phyloP scores from a whole-genome alignment of 2,113 vertebrate genomes.

The Collichthys lucidus region DNA sequence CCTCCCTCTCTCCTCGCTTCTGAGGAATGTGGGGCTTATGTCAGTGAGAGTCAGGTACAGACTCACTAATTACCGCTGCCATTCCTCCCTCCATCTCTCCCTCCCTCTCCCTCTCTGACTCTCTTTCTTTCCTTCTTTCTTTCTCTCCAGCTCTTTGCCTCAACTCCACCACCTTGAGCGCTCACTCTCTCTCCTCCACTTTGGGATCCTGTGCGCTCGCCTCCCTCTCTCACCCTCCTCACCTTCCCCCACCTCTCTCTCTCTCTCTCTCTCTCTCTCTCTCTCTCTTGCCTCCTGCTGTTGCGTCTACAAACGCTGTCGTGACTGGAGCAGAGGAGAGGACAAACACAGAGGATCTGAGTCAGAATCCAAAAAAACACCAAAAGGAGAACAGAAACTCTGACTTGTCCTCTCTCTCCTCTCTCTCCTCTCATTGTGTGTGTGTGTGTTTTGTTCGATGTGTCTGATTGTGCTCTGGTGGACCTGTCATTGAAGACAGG shows the following conservation, averaged over 20 bases:
- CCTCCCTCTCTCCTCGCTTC: constrained; percentile 70
- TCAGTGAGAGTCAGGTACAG: constrained; percentile 87
- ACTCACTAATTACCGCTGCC: constrained; percentile 84
- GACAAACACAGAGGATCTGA: constrained; percentile 77
- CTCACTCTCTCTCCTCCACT: constrained; percentile 66
- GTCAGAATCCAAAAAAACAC: constrained; percentile 73
- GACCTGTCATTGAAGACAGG: constrained; percentile 74
- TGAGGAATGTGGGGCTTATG: constrained; percentile 88
- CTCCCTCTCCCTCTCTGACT: constrained; percentile 7
- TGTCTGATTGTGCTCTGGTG: constrained; percentile 54
- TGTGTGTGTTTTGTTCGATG: constrained; percentile 12
- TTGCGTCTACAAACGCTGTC: constrained; percentile 73
- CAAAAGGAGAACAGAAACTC: constrained; percentile 82
- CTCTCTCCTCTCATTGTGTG: constrained; percentile 37
- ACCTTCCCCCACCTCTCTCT: constrained; percentile 10
- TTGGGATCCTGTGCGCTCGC: constrained; percentile 68
- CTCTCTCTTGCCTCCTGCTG: constrained; percentile 66
- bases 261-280: not conserved
- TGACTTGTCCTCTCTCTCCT: constrained; percentile 69
- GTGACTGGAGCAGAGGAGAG: constrained; percentile 75
- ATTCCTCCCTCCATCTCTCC: constrained; percentile 61
- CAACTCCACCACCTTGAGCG: constrained; percentile 68
- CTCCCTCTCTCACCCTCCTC: constrained; percentile 13
- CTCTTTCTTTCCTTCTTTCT: not conserved
- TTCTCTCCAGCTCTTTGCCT: constrained; percentile 49